These are phyloP conservation scores for Lithophane ornitopus DNA, from an alignment of 2,888 invertebrate species.

Conservation along the genomic window DNA sequence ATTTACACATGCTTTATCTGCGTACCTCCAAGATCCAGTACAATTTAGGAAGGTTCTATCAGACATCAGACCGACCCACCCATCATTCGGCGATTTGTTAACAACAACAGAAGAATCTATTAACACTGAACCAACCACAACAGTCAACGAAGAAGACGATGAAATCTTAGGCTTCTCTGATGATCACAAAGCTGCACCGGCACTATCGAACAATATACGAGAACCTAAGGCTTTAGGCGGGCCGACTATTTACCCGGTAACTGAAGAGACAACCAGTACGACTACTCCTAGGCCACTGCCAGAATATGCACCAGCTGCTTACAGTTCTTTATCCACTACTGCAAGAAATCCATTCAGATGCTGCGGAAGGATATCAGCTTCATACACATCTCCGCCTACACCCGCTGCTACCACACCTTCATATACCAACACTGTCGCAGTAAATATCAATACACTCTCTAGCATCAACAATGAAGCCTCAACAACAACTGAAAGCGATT, in stretches of 20 bases:
- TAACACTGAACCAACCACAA: slow-evolving; percentile 91
- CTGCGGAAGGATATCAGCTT: slow-evolving; percentile 86
- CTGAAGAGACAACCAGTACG: slow-evolving; percentile 69
- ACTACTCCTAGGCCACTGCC: slow-evolving; percentile 72
- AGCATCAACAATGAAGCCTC: slow-evolving; percentile 75
- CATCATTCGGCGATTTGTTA: slow-evolving; percentile 89
- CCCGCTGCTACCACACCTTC: slow-evolving; percentile 79
- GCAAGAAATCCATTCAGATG: slow-evolving; percentile 83
- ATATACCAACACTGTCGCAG: slow-evolving; percentile 86
- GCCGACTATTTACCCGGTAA: slow-evolving; percentile 73
- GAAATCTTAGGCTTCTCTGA: slow-evolving; percentile 95
- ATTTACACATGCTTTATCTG: slow-evolving; percentile 95
- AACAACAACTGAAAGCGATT: slow-evolving; percentile 78
- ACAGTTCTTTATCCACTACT: slow-evolving; percentile 73
- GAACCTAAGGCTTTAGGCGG: slow-evolving; percentile 86
- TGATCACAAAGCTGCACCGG: slow-evolving; percentile 83
- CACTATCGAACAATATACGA: slow-evolving; percentile 72
- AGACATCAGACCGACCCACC: slow-evolving; percentile 95
- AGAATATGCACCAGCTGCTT: slow-evolving; percentile 71
- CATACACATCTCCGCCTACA: slow-evolving; percentile 84
- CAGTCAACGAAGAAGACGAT: slow-evolving; percentile 93
- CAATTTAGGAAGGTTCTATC: slow-evolving; percentile 94
- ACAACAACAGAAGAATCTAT: slow-evolving; percentile 81
- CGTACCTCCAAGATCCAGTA: slow-evolving; percentile 95
- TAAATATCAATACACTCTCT: slow-evolving; percentile 75